Percentiles rank a stretch among this genome's conserved stretches.
Conservation (phyloP, 2,797 vertebrate species). For the Amphiprion clarkii region DNA sequence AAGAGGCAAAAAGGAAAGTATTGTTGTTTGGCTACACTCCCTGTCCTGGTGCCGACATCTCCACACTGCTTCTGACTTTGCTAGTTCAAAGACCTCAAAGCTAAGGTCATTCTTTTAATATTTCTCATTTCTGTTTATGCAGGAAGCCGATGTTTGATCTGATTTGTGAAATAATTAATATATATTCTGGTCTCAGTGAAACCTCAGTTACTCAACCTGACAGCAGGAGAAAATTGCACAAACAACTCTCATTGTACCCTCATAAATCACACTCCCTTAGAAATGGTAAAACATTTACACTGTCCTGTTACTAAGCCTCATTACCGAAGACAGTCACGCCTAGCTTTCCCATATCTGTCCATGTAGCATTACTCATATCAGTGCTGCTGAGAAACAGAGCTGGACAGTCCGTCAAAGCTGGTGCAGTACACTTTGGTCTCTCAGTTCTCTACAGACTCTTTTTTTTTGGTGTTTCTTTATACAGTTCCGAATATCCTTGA, state of each 20-base stretch:
- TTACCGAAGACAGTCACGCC: conserved; percentile 57
- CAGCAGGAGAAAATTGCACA: conserved; percentile 11
- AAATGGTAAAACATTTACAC: conserved; percentile 75
- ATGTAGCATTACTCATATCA: conserved; percentile 50
- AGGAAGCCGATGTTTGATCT: conserved; percentile 3
- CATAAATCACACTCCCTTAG: conserved; percentile 33
- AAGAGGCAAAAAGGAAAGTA: conserved; percentile 74
- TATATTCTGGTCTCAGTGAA: background rate
- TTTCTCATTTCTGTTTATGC: conserved; percentile 13
- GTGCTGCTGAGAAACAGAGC: conserved; percentile 26
- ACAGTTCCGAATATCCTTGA: conserved; percentile 38
- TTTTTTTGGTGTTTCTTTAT: conserved; percentile 11
- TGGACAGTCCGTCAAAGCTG: background rate
- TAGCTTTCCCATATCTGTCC: conserved; percentile 50
- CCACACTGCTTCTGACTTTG: conserved; percentile 58
- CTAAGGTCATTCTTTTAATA: conserved; percentile 44
- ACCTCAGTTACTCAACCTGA: conserved; percentile 4
- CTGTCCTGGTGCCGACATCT: conserved; percentile 81
- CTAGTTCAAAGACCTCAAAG: conserved; percentile 52
- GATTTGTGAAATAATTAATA: background rate
- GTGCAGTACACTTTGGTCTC: conserved; percentile 8
- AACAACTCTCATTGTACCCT: conserved; percentile 18
- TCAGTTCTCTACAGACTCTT: background rate
- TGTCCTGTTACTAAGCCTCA: conserved; percentile 8
- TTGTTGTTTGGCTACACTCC: conserved; percentile 70